phyloP scores from a whole-genome alignment of 2,113 vertebrate species.

The Cygnus atratus region DNA sequence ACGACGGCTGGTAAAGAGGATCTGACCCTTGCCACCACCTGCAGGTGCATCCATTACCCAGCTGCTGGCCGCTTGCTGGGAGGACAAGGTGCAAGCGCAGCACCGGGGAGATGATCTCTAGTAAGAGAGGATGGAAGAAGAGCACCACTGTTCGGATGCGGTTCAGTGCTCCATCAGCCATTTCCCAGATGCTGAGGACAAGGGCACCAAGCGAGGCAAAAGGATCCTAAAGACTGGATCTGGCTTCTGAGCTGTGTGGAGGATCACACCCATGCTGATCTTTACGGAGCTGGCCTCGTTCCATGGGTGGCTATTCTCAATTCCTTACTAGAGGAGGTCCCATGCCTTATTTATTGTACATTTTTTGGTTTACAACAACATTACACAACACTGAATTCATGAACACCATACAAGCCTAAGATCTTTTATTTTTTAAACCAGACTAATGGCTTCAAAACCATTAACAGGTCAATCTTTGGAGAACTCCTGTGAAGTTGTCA shows the following conservation, averaged over 20 bases:
- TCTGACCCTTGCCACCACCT: too few species aligned
- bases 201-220: neutral
- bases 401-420: neutral
- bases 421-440: neutral
- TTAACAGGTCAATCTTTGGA: neutral
- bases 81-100: too few species aligned
- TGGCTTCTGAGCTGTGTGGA: neutral
- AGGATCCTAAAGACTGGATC: neutral
- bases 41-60: too few species aligned
- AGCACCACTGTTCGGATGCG: neutral
- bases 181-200: neutral
- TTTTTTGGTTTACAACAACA: neutral
- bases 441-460: neutral
- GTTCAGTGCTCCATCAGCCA: neutral
- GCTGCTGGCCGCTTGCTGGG: too few species aligned
- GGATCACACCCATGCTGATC: neutral
- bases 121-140: too few species aligned
- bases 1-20: too few species aligned
- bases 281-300: neutral
- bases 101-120: too few species aligned
- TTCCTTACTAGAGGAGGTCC: neutral
- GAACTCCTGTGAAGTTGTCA: neutral
- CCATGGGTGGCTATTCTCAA: neutral
- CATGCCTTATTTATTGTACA: fast-evolving
- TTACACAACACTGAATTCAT: neutral